Percentiles rank a stretch among this genome's conserved stretches.
Evolutionary conservation across 2,797 vertebrate species (phyloP).

Genomic region (Protosalanx chinensis): DNA sequence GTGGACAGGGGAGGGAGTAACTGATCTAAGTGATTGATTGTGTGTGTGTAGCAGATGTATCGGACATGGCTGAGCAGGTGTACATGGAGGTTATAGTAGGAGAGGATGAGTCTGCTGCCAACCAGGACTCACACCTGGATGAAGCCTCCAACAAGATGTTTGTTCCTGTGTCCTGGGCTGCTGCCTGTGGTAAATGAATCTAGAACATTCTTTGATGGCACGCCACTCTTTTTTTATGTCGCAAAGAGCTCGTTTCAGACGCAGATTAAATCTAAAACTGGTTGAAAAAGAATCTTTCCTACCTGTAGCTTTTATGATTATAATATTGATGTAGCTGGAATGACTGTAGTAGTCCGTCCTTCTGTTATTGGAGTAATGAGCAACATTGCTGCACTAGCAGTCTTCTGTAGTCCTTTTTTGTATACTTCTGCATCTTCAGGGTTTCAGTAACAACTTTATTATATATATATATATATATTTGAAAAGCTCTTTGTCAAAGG

Average conservation of each 20-base stretch:
- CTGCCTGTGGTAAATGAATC: conserved; percentile 75
- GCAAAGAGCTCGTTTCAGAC: neutral
- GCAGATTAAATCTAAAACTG: neutral
- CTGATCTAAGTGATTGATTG: neutral
- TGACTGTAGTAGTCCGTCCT: too few species aligned
- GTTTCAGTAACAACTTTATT: too few species aligned
- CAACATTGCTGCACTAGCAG: too few species aligned
- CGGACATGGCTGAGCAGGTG: conserved; percentile 86
- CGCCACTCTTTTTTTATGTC: too few species aligned
- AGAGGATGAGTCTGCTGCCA: conserved; percentile 79
- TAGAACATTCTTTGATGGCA: neutral
- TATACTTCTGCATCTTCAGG: too few species aligned
- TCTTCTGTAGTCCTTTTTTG: too few species aligned
- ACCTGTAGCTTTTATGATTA: neutral
- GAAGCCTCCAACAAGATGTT: conserved; percentile 79
- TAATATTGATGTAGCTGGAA: too few species aligned
- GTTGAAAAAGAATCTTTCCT: neutral
- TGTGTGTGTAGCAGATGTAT: conserved; percentile 65
- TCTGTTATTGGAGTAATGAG: too few species aligned
- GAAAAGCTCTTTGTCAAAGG: too few species aligned
- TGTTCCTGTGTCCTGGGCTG: conserved; percentile 84
- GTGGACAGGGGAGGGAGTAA: too few species aligned
- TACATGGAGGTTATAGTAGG: conserved; percentile 89
- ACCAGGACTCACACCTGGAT: conserved; percentile 77
- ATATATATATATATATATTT: too few species aligned